Conservation (phyloP, 2,888 invertebrate genomes). For the Clanis bilineata region DNA sequence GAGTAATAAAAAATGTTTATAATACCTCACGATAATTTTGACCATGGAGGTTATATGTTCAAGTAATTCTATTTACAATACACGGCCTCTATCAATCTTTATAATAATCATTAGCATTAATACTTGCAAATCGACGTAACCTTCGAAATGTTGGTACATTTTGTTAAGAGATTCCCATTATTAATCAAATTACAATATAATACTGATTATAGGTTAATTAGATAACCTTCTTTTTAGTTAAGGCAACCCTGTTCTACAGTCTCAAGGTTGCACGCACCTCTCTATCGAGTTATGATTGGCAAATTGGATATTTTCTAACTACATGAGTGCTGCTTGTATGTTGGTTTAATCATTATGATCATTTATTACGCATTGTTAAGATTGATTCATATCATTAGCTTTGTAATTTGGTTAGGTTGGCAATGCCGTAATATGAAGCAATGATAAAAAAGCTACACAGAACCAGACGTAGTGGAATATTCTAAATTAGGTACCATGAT, state of each 20-base stretch:
- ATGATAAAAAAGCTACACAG: no score
- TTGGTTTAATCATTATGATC: background rate
- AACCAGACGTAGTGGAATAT: no score
- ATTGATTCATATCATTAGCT: no score
- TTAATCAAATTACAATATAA: background rate
- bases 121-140: background rate
- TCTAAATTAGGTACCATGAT: no score
- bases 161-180: background rate
- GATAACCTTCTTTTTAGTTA: conserved; percentile 1
- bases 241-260: conserved; percentile 17
- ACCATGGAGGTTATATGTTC: no score
- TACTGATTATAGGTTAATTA: background rate
- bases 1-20: no score
- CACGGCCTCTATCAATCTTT: background rate
- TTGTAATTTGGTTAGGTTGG: no score
- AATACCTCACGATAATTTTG: no score
- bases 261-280: conserved; percentile 18
- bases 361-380: background rate
- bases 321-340: background rate
- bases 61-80: background rate
- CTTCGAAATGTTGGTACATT: background rate
- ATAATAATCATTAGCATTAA: background rate
- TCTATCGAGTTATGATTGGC: conserved; percentile 10
- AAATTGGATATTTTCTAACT: conserved; percentile 9
- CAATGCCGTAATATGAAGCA: no score